phyloP scores from a whole-genome alignment of 2,113 vertebrate species.

The Plecturocebus donacophilus region DNA sequence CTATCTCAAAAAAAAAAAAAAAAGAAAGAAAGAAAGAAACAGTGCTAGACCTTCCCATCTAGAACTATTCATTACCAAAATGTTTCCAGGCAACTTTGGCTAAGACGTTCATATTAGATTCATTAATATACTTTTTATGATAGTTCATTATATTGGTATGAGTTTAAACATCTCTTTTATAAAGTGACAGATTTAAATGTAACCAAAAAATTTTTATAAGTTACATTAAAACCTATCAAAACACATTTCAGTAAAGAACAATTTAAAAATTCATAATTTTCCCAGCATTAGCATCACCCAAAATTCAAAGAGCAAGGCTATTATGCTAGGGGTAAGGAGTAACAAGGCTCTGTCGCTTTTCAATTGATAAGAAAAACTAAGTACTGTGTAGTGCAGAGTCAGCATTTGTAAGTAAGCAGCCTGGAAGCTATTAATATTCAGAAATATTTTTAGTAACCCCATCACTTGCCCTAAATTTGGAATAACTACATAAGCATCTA shows the following conservation, averaged over 20 bases:
- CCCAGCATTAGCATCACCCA: neutral
- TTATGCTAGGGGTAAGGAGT: neutral
- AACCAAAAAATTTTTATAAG: neutral
- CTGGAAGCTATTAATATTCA: neutral
- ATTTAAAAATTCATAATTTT: neutral
- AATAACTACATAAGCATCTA: neutral
- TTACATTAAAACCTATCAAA: neutral
- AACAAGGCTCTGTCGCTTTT: neutral
- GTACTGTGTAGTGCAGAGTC: neutral
- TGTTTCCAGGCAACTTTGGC: neutral
- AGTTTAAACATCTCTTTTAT: neutral
- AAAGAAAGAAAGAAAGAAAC: neutral
- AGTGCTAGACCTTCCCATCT: neutral
- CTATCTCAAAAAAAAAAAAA: too few species aligned
- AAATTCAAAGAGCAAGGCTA: neutral
- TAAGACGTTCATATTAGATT: neutral
- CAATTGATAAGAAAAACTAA: conserved; percentile 30
- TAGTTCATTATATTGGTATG: neutral
- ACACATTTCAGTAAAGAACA: neutral
- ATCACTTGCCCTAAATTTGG: neutral
- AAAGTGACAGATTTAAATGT: neutral
- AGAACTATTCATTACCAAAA: neutral
- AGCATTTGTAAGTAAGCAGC: neutral
- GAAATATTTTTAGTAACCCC: neutral
- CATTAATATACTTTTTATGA: neutral